A percentile compares a stretch with the other conserved stretches of the same genome.
These are phyloP conservation scores for Dysdera silvatica DNA, from an alignment of 1,140 invertebrate genomes.

Conservation along the genomic window DNA sequence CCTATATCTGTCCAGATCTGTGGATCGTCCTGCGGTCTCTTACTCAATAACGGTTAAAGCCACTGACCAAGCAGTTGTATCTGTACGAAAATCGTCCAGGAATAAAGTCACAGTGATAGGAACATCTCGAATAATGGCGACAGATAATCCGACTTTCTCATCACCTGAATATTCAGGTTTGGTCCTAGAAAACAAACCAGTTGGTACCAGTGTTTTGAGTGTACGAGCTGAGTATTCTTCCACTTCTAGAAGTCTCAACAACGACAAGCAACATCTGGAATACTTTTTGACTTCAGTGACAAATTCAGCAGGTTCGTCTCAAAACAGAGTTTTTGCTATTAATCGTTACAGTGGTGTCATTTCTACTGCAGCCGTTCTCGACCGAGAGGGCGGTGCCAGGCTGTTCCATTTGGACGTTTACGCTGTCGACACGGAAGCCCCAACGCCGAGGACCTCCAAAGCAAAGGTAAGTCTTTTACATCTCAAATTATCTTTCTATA, in stretches of 20 bases:
- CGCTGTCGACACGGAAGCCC: constrained; percentile 57
- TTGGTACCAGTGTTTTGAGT: constrained; percentile 70
- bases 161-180: constrained; percentile 49
- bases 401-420: constrained; percentile 74
- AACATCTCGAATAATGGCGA: constrained; percentile 43
- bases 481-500: not conserved
- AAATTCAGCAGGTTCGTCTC: constrained; percentile 55
- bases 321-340: constrained; percentile 74
- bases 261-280: constrained; percentile 48
- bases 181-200: constrained; percentile 79
- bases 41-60: constrained; percentile 79
- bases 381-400: constrained; percentile 69
- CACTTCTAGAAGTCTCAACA: constrained; percentile 36
- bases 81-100: constrained; percentile 72
- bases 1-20: constrained; percentile 54
- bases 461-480: constrained; percentile 58
- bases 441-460: constrained; percentile 54
- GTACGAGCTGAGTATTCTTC: constrained; percentile 56
- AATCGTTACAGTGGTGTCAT: constrained; percentile 80
- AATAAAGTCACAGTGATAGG: constrained; percentile 71
- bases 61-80: constrained; percentile 80
- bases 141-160: constrained; percentile 48
- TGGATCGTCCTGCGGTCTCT: constrained; percentile 55
- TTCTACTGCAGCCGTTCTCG: constrained; percentile 70
- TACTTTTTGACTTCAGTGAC: constrained; percentile 85